phyloP scores from a whole-genome alignment of 2,113 vertebrate genomes.

The Garra rufa region DNA sequence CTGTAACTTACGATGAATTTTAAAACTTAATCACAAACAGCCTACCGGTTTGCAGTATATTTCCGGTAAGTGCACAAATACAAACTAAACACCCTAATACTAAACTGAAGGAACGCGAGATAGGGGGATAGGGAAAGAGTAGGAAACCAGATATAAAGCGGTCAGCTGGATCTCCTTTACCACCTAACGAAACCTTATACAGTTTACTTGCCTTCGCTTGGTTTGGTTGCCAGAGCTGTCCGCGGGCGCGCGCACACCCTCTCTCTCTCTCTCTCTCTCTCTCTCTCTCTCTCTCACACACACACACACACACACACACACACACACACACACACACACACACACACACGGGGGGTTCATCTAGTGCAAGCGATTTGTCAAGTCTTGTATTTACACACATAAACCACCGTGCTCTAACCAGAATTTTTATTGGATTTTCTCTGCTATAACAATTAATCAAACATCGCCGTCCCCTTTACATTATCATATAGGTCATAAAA shows the following conservation, averaged over 20 bases:
- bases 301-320: neutral
- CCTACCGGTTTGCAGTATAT: neutral
- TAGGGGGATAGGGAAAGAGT: neutral
- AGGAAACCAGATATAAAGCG: constrained; percentile 53
- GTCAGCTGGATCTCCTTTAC: constrained; percentile 39
- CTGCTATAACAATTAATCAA: constrained; percentile 8
- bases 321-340: neutral
- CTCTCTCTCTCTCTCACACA: neutral
- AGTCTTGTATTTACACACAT: neutral
- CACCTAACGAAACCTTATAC: constrained; percentile 50
- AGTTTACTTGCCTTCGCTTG: constrained; percentile 22
- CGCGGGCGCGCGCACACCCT: neutral
- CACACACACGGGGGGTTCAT: neutral
- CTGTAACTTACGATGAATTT: neutral
- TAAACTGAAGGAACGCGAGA: neutral
- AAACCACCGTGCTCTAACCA: neutral
- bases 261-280: neutral
- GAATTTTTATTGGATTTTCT: constrained; percentile 1
- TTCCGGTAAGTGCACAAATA: neutral
- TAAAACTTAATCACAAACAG: neutral
- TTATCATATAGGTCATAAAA: neutral
- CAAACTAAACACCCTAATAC: neutral
- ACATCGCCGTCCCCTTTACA: neutral
- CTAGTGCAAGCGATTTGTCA: neutral
- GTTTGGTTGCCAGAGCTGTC: constrained; percentile 19